Evolutionary conservation across 2,888 invertebrate species (phyloP), one percentile per base, ranked within the genome.

Genomic region (Dasysyrphus tricinctus): DNA sequence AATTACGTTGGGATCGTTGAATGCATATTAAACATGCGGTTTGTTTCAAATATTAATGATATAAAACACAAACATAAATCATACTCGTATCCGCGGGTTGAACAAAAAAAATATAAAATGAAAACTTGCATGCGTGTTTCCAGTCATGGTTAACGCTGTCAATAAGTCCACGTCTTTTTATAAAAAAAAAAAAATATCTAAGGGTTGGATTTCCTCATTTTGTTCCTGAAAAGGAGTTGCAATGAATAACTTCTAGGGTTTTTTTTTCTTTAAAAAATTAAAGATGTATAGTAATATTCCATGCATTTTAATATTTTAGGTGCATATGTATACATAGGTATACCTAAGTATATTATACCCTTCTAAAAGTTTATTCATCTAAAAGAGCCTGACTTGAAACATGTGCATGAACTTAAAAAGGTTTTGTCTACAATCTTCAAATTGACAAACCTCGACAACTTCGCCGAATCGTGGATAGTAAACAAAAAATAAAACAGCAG

Each of bases 41-140:
- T 56, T 56, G 34, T 56, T 56, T 56, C 2, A 56, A 56, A 56
- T 56, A 56, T 56, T 56, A 16, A 56, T 56, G 32, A 5, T 5
- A 16, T 14, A 56, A 16, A 32, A 56, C 8, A 32, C 8, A 32
- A 56, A 8, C 3, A 8, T 24, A 32, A 54, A 9, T 29, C 0
- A 8, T 54, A 32, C 29, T 5, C 5, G 9, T 56, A 56, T n/a
- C 32, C n/a, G n/a, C n/a, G 8, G 34, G 32, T 34, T 56, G 56
- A 32, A 54, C 3, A 9, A 37, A 59, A 37, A 59, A 3, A 9
- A 32, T 32, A 32, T 8, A 8, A 37, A n/a, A 54, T 14, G 3
- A 29, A 29, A 34, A 63, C 12, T 32, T 39, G 57, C 67, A 57
- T 74, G 80, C 65, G 67, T 80, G 74, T 59, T 51, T 80, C 6